Evolutionary conservation across 2,113 vertebrate genomes (phyloP), one percentile per base, ranked within the genome.

Genomic region (Erythrocebus patas): DNA sequence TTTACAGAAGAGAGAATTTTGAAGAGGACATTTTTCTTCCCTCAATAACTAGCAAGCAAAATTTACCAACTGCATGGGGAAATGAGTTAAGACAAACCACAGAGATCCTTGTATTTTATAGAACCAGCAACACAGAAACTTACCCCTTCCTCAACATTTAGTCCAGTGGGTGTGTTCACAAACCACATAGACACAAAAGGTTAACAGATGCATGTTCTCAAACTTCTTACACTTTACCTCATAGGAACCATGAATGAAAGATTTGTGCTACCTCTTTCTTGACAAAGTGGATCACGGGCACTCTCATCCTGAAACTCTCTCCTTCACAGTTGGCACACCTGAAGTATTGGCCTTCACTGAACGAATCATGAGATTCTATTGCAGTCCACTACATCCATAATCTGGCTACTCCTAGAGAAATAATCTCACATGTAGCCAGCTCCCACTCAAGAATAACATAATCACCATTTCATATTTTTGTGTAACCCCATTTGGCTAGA

Each of bases 401-500:
- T 93, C 35, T 64, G 23, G 70, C 25, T 75, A 94, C 66, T 92
- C 61, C 38, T 45, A 81, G 59, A 72, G 50, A 96, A 95, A 95
- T 75, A 93, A 93, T 87, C 83, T 93, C 66, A 76, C 59, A 61
- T 88, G 95, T 93, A 50, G 43, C n/a, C 30, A 85, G 3, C 38
- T 91, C 52, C 13, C 89, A 73, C 45, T 72, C 75, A 82, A 95
- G 66, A 96, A 95, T 66, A 96, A 95, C 25, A 89, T 85, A 59
- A 97, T 93, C 95, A 83, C 0, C 84, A 68, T 89, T 95, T 91
- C 20, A 84, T n/a, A 68, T 81, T 64, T 70, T 86, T 61, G n/a
- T 86, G 12, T 57, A 95, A 93, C 17, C 27, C 23, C 61, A 89
- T n/a, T 76, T n/a, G 52, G 22, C 59, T 95, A 82, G 66, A 91